These are phyloP conservation scores for Clarias gariepinus DNA, from an alignment of 2,113 vertebrate genomes.

Conservation along the genomic window DNA sequence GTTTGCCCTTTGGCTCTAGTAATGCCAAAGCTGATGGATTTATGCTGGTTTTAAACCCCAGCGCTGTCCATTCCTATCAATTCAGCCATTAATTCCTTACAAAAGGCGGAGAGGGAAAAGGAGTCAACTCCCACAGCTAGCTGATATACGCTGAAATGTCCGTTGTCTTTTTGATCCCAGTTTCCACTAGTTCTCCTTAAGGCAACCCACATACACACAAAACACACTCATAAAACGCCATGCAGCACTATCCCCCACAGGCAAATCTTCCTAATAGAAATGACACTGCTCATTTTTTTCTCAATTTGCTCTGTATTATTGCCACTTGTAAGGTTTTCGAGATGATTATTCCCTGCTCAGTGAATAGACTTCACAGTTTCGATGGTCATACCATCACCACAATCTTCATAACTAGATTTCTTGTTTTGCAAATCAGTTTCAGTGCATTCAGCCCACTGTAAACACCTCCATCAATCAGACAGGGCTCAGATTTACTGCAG, in stretches of 20 bases:
- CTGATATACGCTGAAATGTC: conserved; percentile 43
- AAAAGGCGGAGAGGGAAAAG: conserved; percentile 66
- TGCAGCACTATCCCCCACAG: not conserved
- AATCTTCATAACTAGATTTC: not conserved
- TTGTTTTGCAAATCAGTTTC: not conserved
- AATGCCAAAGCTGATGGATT: conserved; percentile 57
- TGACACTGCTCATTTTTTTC: conserved; percentile 12
- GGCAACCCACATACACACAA: conserved; percentile 14
- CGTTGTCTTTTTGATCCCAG: conserved; percentile 49
- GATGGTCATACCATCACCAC: not conserved
- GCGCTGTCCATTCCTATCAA: conserved; percentile 71
- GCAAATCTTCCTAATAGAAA: conserved; percentile 32
- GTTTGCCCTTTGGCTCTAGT: conserved; percentile 44
- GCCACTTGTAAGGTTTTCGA: conserved; percentile 17
- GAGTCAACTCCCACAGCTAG: conserved; percentile 61
- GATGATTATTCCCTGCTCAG: not conserved
- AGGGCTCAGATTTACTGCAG: not conserved
- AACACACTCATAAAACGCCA: not conserved
- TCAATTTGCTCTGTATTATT: conserved; percentile 13
- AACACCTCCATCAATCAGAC: not conserved
- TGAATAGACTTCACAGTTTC: not conserved
- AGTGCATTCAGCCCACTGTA: not conserved
- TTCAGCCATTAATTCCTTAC: conserved; percentile 71
- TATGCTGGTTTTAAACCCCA: conserved; percentile 62
- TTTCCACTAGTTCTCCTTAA: not conserved